Conservation (phyloP, 2,888 invertebrate species). For the Alsophila aescularia region DNA sequence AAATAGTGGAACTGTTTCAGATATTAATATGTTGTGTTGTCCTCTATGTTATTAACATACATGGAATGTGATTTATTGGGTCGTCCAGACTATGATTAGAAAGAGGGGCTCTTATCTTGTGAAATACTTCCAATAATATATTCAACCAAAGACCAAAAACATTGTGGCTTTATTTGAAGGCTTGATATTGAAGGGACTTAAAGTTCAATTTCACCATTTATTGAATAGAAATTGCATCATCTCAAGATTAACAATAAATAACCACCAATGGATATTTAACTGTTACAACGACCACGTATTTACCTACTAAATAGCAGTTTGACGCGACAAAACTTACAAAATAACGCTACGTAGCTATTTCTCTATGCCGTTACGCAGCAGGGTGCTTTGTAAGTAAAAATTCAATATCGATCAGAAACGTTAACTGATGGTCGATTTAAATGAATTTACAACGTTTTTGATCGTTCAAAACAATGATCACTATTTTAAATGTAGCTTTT, state of each 20-base stretch:
- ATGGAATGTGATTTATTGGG: no score
- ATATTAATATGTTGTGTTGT: slow-evolving; percentile 38
- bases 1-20: slow-evolving; percentile 43
- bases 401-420: slow-evolving; percentile 59
- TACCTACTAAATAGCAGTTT: slow-evolving; percentile 61
- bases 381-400: slow-evolving; percentile 56
- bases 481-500: slow-evolving; percentile 44
- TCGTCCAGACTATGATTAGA: no score
- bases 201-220: slow-evolving; percentile 16
- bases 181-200: not conserved
- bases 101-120: no score
- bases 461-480: slow-evolving; percentile 59
- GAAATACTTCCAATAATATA: no score
- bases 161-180: no score
- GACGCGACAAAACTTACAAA: slow-evolving; percentile 64
- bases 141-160: no score
- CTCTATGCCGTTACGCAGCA: slow-evolving; percentile 62
- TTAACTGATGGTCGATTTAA: slow-evolving; percentile 59
- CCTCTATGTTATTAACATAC: slow-evolving; percentile 8
- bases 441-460: slow-evolving; percentile 58
- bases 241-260: slow-evolving; percentile 51
- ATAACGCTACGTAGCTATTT: slow-evolving; percentile 52
- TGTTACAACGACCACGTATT: slow-evolving; percentile 47
- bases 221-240: slow-evolving; percentile 34
- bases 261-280: slow-evolving; percentile 54